These are phyloP conservation scores for Lottia scabra DNA, from an alignment of 2,888 invertebrate species.

Conservation along the genomic window DNA sequence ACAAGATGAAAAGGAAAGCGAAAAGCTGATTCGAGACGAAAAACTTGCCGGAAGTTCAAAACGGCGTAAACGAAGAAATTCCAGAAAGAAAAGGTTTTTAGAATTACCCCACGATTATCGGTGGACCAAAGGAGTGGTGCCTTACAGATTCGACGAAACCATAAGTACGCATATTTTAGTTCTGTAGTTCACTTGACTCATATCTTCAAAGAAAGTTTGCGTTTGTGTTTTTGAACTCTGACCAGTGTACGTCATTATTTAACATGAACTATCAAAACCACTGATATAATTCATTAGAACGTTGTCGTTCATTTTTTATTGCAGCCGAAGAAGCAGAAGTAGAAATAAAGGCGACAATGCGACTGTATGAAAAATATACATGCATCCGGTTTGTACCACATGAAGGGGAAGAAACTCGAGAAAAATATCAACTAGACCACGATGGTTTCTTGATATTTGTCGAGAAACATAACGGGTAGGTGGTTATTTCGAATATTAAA, in stretches of 20 bases:
- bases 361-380: neutral
- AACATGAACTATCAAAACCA: too few relatives aligned
- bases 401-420: neutral
- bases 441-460: neutral
- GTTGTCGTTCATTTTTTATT: too few relatives aligned
- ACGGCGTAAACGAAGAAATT: neutral
- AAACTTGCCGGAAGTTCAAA: too few relatives aligned
- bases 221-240: too few relatives aligned
- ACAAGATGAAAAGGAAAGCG: too few relatives aligned
- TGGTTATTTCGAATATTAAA: neutral
- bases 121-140: neutral
- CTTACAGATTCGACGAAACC: neutral
- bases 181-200: too few relatives aligned
- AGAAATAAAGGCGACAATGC: neutral
- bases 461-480: neutral
- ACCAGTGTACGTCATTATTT: too few relatives aligned
- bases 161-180: neutral
- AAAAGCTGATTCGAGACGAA: too few relatives aligned
- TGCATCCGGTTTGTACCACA: neutral
- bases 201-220: too few relatives aligned
- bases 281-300: too few relatives aligned
- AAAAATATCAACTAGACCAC: neutral
- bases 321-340: neutral
- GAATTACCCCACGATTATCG: neutral
- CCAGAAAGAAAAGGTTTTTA: neutral